Evolutionary conservation across 2,888 invertebrate species (phyloP).

Genomic region (Luperina testacea): DNA sequence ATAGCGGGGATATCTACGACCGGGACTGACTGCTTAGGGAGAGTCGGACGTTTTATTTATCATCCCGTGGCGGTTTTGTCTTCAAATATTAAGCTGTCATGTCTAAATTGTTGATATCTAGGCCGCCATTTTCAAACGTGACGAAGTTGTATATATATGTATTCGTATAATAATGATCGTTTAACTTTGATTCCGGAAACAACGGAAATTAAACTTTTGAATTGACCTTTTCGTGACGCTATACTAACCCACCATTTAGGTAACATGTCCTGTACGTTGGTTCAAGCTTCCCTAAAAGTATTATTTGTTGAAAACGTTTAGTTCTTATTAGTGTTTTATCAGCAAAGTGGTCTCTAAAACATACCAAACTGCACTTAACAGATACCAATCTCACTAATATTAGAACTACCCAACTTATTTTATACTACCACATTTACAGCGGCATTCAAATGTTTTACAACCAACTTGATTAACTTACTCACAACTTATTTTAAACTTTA

Average conservation of each 20-base stretch:
- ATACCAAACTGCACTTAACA: slow-evolving; percentile 23
- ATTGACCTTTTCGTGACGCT: not conserved
- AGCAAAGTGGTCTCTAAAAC: slow-evolving; percentile 8
- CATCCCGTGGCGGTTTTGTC: not conserved
- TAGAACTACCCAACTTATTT: slow-evolving; percentile 25
- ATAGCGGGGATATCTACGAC: not conserved
- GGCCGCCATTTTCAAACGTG: not conserved
- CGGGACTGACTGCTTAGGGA: not conserved
- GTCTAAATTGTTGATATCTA: not conserved
- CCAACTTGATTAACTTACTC: slow-evolving; percentile 31
- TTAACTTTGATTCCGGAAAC: slow-evolving; percentile 21
- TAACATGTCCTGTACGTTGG: not conserved
- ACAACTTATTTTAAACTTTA: slow-evolving; percentile 40
- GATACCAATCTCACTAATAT: slow-evolving; percentile 47
- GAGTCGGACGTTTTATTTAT: not conserved
- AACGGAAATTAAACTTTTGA: slow-evolving; percentile 27
- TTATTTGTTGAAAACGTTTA: not conserved
- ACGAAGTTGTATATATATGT: not conserved
- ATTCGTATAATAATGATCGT: not conserved
- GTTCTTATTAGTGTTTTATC: not conserved
- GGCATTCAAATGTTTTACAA: slow-evolving; percentile 49
- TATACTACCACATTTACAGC: slow-evolving; percentile 31
- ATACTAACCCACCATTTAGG: not conserved
- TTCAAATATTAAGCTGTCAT: too few species aligned
- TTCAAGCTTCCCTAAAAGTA: not conserved